These are phyloP conservation scores for Vespertilio murinus DNA, from an alignment of 2,797 vertebrate species.

Conservation along the genomic window DNA sequence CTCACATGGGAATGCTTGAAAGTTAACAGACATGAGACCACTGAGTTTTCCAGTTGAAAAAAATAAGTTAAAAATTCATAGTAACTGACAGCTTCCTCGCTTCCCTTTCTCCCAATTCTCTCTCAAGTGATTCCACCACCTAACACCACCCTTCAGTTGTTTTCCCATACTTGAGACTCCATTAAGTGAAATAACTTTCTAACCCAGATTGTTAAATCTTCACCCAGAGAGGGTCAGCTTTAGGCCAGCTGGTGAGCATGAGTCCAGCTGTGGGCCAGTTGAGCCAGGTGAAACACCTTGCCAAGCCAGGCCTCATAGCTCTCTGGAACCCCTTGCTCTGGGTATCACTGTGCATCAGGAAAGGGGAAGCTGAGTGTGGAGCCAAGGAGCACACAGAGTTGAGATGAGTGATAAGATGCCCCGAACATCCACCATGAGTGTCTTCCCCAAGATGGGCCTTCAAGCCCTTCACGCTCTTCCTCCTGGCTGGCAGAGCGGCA, in stretches of 20 bases:
- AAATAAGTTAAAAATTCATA: slow-evolving; percentile 25
- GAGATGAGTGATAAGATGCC: slow-evolving; percentile 54
- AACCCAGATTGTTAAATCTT: slow-evolving; percentile 25
- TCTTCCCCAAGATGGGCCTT: not conserved
- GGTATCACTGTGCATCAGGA: slow-evolving; percentile 67
- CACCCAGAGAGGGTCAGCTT: slow-evolving; percentile 14
- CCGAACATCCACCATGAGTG: not conserved
- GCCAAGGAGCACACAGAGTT: slow-evolving; percentile 51
- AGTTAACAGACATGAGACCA: slow-evolving; percentile 2
- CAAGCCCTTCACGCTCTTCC: not conserved
- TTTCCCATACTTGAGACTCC: not conserved
- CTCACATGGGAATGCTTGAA: not conserved
- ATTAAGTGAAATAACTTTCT: slow-evolving; percentile 20
- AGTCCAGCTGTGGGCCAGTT: slow-evolving; percentile 23
- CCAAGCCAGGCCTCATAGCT: slow-evolving; percentile 38
- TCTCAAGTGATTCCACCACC: not conserved
- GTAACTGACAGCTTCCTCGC: not conserved
- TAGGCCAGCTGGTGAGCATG: slow-evolving; percentile 43
- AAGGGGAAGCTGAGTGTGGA: slow-evolving; percentile 55
- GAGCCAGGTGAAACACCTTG: slow-evolving; percentile 44
- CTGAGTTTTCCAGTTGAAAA: slow-evolving; percentile 36
- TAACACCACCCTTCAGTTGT: not conserved
- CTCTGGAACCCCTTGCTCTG: slow-evolving; percentile 68
- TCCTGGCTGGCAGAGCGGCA: not conserved
- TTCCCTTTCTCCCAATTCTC: not conserved